Conservation (phyloP, 2,888 invertebrate genomes). For the Agrochola lota region DNA sequence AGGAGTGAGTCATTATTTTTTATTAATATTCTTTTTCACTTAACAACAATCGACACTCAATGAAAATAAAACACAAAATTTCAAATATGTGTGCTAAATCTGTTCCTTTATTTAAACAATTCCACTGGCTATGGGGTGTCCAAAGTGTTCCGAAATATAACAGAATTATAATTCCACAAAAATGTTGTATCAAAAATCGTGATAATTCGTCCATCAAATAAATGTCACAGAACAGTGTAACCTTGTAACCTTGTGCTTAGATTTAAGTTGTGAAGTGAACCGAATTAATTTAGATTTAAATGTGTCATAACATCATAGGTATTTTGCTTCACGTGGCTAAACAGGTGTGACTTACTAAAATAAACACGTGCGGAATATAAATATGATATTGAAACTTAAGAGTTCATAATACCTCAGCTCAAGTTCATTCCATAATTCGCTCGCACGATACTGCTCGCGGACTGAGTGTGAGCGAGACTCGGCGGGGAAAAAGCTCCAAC, state of each 20-base stretch:
- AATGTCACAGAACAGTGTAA: background rate
- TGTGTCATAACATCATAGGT: background rate
- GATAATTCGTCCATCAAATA: no score
- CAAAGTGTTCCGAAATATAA: background rate
- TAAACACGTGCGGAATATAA: slow-evolving; percentile 23
- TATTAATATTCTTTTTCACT: background rate
- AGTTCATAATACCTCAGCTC: no score
- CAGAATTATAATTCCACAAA: no score
- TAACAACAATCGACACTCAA: background rate
- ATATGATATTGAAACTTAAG: slow-evolving; percentile 5
- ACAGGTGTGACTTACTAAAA: background rate
- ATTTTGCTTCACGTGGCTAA: slow-evolving; percentile 23
- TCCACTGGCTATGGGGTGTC: background rate
- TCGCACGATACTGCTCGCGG: no score
- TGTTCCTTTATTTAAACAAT: background rate
- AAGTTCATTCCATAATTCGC: no score
- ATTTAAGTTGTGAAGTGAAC: background rate
- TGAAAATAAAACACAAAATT: background rate
- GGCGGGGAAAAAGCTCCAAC: no score
- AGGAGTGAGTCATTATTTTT: slow-evolving; percentile 47
- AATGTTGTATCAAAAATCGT: background rate
- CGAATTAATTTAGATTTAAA: slow-evolving; percentile 9
- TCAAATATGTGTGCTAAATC: background rate
- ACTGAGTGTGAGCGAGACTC: no score
- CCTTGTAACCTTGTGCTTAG: slow-evolving; percentile 23